Evolutionary conservation across 2,888 invertebrate species (phyloP), one percentile per base, ranked within the genome.

Genomic region (Drosophila aldrichi): DNA sequence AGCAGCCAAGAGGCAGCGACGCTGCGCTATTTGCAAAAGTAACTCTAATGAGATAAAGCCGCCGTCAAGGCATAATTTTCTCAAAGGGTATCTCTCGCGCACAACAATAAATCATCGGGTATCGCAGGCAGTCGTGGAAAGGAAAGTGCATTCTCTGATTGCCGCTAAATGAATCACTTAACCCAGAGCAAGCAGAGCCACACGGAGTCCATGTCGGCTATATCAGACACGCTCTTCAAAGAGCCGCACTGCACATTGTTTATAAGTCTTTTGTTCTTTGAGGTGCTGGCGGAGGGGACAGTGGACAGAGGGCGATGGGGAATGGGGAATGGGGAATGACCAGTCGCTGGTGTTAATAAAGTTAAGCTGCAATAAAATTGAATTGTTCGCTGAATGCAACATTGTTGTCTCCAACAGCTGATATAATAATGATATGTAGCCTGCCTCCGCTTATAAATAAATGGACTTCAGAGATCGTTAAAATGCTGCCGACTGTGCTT

Each of bases 361-460:
- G 86, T 84, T 89, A 84, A 84, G 88, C 80, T 85, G 90, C 90
- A 88, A 84, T 84, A 88, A 84, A 84, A 89, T 88, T 84, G 88
- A 90, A 84, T 88, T 82, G 90, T 85, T 67, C 60, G 52, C 49
- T 60, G 66, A 52, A 44, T 25, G n/a, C 48, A 66, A 89, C 82
- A 87, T 73, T 87, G 89, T 83, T 68, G 77, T 70, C 46, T 57
- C 48, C 48, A 18, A 29, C 18, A 64, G 57, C 36, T 51, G 66
- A 58, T 65, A 58, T 65, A 63, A 71, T 65, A 62, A 66, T 73
- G 63, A 49, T 73, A 67, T 73, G 63, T 67, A 51, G 61, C 56
- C 49, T 4, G 61, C 58, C 49, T 4, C 14, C 38, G 60, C 34
- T 59, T 61, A 12, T 34, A 70, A 71, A 12, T 34, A 70, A 71